Base-by-base conservation (phyloP, 2,797 vertebrate species). In the Hylomyscus alleni region DNA sequence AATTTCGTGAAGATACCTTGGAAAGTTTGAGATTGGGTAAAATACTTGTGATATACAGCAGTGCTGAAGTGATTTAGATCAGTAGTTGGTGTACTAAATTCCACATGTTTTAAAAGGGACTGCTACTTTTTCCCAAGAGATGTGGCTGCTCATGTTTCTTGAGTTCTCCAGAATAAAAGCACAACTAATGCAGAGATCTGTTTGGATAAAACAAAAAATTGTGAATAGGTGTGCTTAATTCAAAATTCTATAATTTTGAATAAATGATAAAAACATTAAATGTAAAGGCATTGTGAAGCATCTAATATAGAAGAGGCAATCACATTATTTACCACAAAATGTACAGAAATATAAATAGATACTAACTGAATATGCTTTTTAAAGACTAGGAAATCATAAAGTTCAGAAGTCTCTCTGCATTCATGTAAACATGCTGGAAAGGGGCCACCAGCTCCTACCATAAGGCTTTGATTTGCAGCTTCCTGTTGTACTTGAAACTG, bases 301-400 rank as follows among this genome's bases (percentile, higher is more conserved):
- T 93, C 96, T 97, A 96, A 98, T 98, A 96, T 94, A 37, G 73
- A 75, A 80, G 96, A 98, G 98, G 97, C 89, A 97, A 97, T 98
- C 94, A 67, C 6, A 97, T 98, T 86, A 96, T 60, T 98, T 97
- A 92, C 98, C 96, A 96, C 98, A 96, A 98, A 88, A 96, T 78
- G 94, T 58, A 93, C 92, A 98, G 86, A 97, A 97, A 97, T 86
- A 97, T 76, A 97, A 96, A 60, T 47, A 97, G 97, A 95, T 91
- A 85, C 90, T 98, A 97, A 97, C 98, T 98, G 97, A 90, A 95
- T 54, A 54, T 54, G 54, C 54, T 54, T 54, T 98, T 97, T 97
- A 85, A 96, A 98, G 75, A 88, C 97, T 97, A 95, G 47, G 81
- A 90, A 95, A 93, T 91, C 60, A 24, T 94, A 89, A 97, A 98